Conservation (phyloP, 2,888 invertebrate genomes). For the Ectemnius cavifrons region DNA sequence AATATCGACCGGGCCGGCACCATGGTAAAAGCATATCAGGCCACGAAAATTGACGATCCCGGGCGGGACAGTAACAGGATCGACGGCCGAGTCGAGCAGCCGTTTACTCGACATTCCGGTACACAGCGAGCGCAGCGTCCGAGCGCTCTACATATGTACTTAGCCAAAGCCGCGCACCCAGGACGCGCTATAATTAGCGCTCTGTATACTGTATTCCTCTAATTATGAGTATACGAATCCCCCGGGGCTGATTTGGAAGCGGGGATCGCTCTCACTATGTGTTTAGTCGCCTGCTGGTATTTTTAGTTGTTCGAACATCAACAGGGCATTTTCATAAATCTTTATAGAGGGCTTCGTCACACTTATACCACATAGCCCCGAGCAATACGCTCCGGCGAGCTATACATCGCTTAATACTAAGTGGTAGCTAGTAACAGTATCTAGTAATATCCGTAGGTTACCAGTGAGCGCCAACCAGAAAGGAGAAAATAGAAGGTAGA, state of each 20-base stretch:
- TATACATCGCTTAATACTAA: too few species aligned
- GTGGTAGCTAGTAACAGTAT: too few species aligned
- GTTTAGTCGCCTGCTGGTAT: too few species aligned
- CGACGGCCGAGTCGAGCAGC: constrained; percentile 31
- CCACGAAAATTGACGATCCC: constrained; percentile 69
- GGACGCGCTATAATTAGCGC: constrained; percentile 44
- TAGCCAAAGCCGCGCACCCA: neutral
- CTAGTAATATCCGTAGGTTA: too few species aligned
- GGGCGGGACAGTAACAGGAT: constrained; percentile 51
- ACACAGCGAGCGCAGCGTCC: neutral
- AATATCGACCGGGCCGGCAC: constrained; percentile 68
- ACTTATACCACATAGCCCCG: too few species aligned
- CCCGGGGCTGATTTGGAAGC: constrained; percentile 29
- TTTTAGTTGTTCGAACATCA: too few species aligned
- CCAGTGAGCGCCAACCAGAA: neutral
- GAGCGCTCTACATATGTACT: constrained; percentile 18
- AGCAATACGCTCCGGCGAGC: too few species aligned
- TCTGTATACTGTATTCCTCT: constrained; percentile 50
- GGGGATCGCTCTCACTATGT: too few species aligned
- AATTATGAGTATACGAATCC: constrained; percentile 45
- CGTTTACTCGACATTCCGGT: constrained; percentile 28
- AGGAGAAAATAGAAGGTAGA: neutral
- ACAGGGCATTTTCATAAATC: too few species aligned
- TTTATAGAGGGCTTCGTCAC: too few species aligned
- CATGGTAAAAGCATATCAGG: constrained; percentile 63